Evolutionary conservation across 2,797 vertebrate genomes (phyloP).

Genomic region (Aldrovandia affinis): DNA sequence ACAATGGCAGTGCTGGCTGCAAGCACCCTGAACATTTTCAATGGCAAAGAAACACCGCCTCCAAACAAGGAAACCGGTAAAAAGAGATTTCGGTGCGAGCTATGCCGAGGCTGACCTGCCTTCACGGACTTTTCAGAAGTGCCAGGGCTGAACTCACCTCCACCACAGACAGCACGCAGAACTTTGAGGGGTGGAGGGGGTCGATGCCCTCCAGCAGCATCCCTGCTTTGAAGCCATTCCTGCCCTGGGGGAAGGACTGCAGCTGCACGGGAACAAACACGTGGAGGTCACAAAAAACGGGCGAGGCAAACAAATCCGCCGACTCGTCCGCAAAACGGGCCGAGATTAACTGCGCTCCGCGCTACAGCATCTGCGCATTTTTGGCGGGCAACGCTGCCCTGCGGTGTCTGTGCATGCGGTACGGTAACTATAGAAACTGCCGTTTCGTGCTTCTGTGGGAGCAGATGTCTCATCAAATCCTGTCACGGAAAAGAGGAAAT

Average conservation of each 20-base stretch:
- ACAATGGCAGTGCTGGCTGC: no score
- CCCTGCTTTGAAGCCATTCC: slow-evolving; percentile 74
- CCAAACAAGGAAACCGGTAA: neutral
- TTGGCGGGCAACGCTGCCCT: neutral
- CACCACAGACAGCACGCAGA: slow-evolving; percentile 77
- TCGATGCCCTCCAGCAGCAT: slow-evolving; percentile 80
- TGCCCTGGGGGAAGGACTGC: slow-evolving; percentile 67
- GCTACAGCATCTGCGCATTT: neutral
- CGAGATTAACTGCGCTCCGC: neutral
- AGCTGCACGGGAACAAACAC: slow-evolving; percentile 52
- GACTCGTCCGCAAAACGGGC: neutral
- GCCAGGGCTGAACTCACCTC: slow-evolving; percentile 66
- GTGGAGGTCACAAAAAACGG: neutral
- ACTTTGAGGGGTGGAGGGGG: slow-evolving; percentile 75
- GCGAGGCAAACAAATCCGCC: neutral
- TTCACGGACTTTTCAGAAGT: neutral
- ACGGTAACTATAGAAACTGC: slow-evolving; percentile 50
- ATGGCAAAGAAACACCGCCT: neutral
- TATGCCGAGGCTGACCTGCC: neutral
- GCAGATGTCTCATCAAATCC: slow-evolving; percentile 51
- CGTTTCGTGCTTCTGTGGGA: slow-evolving; percentile 42
- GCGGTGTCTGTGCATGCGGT: neutral
- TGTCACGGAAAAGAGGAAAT: slow-evolving; percentile 34
- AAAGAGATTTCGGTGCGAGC: no score
- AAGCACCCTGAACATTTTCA: neutral